phyloP scores from a whole-genome alignment of 2,113 vertebrate genomes.

The Pteropus alecto region DNA sequence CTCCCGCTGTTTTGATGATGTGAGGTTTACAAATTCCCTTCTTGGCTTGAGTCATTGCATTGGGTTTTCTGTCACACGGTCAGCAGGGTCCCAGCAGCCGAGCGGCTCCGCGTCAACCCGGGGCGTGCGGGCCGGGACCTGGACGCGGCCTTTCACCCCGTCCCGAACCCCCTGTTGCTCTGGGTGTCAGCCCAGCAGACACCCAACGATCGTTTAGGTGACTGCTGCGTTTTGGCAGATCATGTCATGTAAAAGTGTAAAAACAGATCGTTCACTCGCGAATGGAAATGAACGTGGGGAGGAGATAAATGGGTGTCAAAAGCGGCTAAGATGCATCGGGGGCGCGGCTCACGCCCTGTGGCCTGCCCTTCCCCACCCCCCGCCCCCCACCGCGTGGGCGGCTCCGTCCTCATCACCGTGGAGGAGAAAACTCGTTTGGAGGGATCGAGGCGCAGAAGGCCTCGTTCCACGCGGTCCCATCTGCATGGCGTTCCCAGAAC shows the following conservation, averaged over 20 bases:
- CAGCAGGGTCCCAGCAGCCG: rapidly evolving
- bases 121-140: too few species aligned
- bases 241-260: neutral
- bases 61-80: neutral
- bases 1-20: neutral
- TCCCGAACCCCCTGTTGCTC: neutral
- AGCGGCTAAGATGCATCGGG: too few species aligned
- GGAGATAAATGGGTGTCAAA: neutral
- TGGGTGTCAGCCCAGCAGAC: neutral
- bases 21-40: neutral
- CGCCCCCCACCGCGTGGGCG: too few species aligned
- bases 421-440: too few species aligned
- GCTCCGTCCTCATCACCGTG: too few species aligned
- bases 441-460: too few species aligned
- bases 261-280: neutral
- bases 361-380: too few species aligned
- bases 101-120: neutral
- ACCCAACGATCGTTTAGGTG: rapidly evolving
- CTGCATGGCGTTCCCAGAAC: too few species aligned
- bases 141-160: neutral
- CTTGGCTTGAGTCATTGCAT: neutral
- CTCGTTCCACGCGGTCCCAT: too few species aligned
- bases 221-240: neutral
- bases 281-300: neutral
- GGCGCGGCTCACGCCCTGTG: neutral